These are phyloP conservation scores for Bombus superbus DNA, from an alignment of 1,140 invertebrate species.

Conservation along the genomic window DNA sequence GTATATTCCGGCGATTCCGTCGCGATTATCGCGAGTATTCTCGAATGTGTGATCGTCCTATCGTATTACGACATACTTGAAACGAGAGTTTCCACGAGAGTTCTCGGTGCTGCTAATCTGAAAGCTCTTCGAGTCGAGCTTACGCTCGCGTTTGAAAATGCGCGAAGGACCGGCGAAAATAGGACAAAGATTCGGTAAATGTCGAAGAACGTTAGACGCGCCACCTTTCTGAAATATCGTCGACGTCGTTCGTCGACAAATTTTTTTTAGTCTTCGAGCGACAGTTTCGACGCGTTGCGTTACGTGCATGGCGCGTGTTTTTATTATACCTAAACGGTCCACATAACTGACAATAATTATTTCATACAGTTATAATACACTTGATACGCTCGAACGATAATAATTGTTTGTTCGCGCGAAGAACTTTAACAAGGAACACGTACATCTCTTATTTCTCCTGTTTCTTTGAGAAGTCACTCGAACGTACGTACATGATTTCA, in stretches of 20 bases:
- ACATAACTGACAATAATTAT: too few relatives aligned
- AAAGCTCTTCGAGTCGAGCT: conserved; percentile 9
- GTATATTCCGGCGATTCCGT: background rate
- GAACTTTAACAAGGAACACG: background rate
- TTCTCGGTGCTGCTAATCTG: conserved; percentile 6
- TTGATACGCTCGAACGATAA: background rate
- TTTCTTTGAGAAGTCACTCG: too few relatives aligned
- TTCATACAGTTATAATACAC: too few relatives aligned
- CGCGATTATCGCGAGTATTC: conserved; percentile 38
- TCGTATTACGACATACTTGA: conserved; percentile 45
- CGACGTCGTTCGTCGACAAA: background rate
- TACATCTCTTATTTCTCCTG: too few relatives aligned
- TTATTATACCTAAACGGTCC: too few relatives aligned
- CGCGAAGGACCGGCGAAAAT: conserved; percentile 3
- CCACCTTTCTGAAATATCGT: background rate
- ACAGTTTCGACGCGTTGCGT: background rate
- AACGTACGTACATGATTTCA: background rate
- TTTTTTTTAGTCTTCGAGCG: background rate
- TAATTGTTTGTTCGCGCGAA: too few relatives aligned
- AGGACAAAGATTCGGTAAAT: conserved; percentile 38
- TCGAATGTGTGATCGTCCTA: conserved; percentile 25
- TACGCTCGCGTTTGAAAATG: conserved; percentile 28
- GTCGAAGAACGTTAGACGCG: conserved; percentile 24
- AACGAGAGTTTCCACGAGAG: conserved; percentile 31
- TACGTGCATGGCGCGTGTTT: too few relatives aligned